Evolutionary conservation across 2,888 invertebrate genomes (phyloP).

Genomic region (Andrena haemorrhoa): DNA sequence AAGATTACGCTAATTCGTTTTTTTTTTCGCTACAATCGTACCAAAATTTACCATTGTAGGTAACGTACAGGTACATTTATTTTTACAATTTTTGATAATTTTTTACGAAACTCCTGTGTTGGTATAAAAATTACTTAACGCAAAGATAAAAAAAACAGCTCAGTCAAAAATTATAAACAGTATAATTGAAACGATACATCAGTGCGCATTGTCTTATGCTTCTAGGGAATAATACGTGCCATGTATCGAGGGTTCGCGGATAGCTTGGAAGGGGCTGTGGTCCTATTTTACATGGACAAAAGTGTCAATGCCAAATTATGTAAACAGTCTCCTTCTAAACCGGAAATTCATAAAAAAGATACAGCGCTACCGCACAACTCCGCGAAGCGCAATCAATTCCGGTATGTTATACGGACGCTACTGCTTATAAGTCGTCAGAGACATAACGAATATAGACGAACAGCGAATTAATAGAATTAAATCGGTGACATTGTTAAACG

Average conservation of each 20-base stretch:
- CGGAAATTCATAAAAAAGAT: slow-evolving; percentile 85
- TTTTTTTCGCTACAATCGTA: background rate
- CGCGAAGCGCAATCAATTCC: slow-evolving; percentile 83
- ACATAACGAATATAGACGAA: background rate
- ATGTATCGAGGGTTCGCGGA: slow-evolving; percentile 91
- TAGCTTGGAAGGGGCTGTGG: slow-evolving; percentile 91
- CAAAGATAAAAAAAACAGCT: background rate
- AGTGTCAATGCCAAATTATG: slow-evolving; percentile 89
- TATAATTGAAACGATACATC: slow-evolving; percentile 7
- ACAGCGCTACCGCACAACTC: slow-evolving; percentile 85
- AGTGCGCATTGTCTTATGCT: slow-evolving; percentile 66
- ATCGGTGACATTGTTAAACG: too few relatives aligned
- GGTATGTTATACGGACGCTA: slow-evolving; percentile 84
- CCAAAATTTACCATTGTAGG: background rate
- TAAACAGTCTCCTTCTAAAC: slow-evolving; percentile 86
- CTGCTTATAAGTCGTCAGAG: background rate
- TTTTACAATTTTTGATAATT: background rate
- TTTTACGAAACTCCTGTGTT: background rate
- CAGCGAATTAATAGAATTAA: too few relatives aligned
- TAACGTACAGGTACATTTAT: background rate
- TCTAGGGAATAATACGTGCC: slow-evolving; percentile 89
- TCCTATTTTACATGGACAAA: slow-evolving; percentile 92
- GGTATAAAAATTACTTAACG: background rate
- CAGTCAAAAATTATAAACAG: background rate
- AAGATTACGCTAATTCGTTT: slow-evolving; percentile 2